A percentile compares a stretch with the other conserved stretches of the same genome.
Evolutionary conservation across 2,888 invertebrate genomes (phyloP).

Genomic region (Morinoia aosen): DNA sequence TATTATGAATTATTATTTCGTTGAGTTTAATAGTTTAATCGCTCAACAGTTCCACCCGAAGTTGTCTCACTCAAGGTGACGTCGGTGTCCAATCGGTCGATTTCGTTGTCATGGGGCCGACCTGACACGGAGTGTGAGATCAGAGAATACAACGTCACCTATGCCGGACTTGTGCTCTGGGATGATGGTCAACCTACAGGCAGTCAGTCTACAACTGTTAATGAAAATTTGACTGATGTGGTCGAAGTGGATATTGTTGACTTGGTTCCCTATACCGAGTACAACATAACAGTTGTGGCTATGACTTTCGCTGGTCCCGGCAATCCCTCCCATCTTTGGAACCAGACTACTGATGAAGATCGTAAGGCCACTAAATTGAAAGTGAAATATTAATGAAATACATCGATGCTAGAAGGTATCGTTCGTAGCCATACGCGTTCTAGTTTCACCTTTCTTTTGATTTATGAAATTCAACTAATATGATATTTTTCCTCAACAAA

Average conservation of each 20-base stretch:
- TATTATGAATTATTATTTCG: too few species aligned
- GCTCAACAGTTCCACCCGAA: background rate
- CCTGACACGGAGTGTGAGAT: background rate
- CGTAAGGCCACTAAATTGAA: background rate
- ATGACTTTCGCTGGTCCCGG: background rate
- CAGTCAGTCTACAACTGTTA: background rate
- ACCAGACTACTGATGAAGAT: background rate
- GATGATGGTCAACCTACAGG: background rate
- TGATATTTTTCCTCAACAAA: background rate
- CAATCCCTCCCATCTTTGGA: background rate
- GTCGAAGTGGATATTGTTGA: background rate
- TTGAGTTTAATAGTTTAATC: background rate
- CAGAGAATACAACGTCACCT: background rate
- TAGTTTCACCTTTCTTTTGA: background rate
- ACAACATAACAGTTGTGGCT: background rate
- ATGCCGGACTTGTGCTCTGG: background rate
- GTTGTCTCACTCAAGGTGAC: background rate
- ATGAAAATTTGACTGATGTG: background rate
- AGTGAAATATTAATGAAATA: slow-evolving; percentile 1
- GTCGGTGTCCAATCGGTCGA: background rate
- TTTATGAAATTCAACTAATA: background rate
- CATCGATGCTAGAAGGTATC: background rate
- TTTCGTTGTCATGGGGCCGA: background rate
- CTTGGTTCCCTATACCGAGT: background rate
- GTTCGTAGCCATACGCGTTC: background rate